These are phyloP conservation scores for Malthinus flaveolus DNA, from an alignment of 2,888 invertebrate species.

Conservation along the genomic window DNA sequence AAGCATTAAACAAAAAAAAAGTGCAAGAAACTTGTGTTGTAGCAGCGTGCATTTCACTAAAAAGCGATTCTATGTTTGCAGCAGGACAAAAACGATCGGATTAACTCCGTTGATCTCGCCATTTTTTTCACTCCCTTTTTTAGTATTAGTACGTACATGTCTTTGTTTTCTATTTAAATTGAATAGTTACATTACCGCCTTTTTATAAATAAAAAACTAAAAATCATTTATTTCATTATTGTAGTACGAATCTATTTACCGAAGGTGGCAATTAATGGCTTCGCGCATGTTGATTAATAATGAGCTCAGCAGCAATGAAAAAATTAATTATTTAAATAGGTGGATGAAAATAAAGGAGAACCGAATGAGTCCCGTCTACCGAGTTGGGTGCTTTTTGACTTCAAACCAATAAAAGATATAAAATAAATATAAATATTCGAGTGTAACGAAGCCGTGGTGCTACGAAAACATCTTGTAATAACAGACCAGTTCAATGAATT, in stretches of 20 bases:
- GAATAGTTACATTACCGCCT: not conserved
- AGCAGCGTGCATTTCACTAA: conserved; percentile 27
- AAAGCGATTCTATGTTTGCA: conserved; percentile 30
- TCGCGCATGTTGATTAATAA: too few species aligned
- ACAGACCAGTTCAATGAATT: too few species aligned
- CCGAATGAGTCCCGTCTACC: too few species aligned
- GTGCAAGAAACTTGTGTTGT: conserved; percentile 28
- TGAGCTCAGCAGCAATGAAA: too few species aligned
- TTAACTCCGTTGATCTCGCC: conserved; percentile 22
- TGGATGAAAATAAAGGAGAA: too few species aligned
- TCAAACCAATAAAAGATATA: too few species aligned
- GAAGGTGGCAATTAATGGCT: too few species aligned
- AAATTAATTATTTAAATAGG: too few species aligned
- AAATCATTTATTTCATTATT: not conserved
- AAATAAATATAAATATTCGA: too few species aligned
- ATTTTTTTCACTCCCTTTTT: conserved; percentile 9
- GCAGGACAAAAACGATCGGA: conserved; percentile 26
- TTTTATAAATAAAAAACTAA: not conserved
- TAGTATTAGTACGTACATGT: not conserved
- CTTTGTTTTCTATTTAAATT: not conserved
- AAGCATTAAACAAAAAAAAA: conserved; percentile 27
- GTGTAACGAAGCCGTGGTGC: too few species aligned
- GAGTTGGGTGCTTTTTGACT: too few species aligned
- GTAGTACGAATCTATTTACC: not conserved
- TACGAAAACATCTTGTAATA: too few species aligned